Evolutionary conservation across 2,888 invertebrate genomes (phyloP), one percentile per base, ranked within the genome.

Genomic region (Allacma fusca): DNA sequence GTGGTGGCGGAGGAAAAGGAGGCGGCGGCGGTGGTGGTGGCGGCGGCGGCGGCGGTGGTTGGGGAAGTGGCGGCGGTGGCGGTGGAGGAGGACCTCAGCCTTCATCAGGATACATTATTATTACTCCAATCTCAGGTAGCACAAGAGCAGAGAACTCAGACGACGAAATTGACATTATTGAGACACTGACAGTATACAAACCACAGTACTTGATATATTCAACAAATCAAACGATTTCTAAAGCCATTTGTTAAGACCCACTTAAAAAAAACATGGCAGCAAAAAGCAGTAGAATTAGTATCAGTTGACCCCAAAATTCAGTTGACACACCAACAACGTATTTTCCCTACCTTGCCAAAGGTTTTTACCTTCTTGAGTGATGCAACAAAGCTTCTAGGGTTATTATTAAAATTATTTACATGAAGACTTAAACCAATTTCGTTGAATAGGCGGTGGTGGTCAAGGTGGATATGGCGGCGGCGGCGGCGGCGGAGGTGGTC

Each of bases 41-140:
- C 2, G 50, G 50, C 16, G 50, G 50, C n/a, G 50, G 50, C n/a
- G 50, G 50, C 50, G 50, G 50, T 4, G 50, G 50, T 4, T 5
- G 50, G 19, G 50, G 50, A 12, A 12, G 50, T 5, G 50, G 50
- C 5, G 19, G 50, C 50, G 50, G 50, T 19, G 50, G 50, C 50
- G 50, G 50, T n/a, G 50, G 50, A 19, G 50, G 50, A 19, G 50
- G 9, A 50, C 50, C 34, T 34, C 34, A 34, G 9, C 34, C 50
- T 9, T 19, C 50, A 50, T 50, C 50, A 50, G 50, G 50, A 50
- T 50, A 50, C 50, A 50, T 50, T 9, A 50, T 50, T 50, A 50
- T 50, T 50, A 50, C 50, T 50, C 50, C 50, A 50, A 50, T 50
- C 19, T 5, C 50, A 50, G 50, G 50, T 50, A 50, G 50, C 16